Evolutionary conservation across 2,113 vertebrate species (phyloP).

Genomic region (Cyanistes caeruleus): DNA sequence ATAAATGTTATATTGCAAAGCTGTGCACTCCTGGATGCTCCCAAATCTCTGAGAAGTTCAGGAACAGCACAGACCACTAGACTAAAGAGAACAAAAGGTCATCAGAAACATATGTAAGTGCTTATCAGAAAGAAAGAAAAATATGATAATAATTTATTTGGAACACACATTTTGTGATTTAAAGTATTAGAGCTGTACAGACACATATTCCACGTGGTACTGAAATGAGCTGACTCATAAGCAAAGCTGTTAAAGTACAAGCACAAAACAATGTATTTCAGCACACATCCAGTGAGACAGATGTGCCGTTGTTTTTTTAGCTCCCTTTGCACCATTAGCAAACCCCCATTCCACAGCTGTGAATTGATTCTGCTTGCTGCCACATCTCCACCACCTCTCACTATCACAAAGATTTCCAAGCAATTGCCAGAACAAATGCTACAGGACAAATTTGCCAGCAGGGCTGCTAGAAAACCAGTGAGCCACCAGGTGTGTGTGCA

Average conservation of each 20-base stretch:
- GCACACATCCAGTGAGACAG: neutral
- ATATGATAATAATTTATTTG: neutral
- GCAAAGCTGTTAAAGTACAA: neutral
- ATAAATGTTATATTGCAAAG: neutral
- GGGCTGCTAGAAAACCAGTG: neutral
- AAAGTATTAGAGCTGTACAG: neutral
- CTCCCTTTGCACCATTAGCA: neutral
- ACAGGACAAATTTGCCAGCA: neutral
- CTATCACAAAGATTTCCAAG: neutral
- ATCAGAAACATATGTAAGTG: neutral
- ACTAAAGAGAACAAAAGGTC: neutral
- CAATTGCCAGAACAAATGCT: neutral
- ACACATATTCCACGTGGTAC: neutral
- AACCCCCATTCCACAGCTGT: neutral
- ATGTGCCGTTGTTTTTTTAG: neutral
- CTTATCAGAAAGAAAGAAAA: neutral
- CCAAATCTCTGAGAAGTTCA: neutral
- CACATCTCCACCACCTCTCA: neutral
- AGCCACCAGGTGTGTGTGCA: fast-evolving
- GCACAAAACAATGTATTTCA: neutral
- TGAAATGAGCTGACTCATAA: neutral
- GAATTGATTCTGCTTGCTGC: neutral
- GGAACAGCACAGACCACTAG: neutral
- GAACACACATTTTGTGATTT: neutral
- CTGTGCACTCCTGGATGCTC: neutral